Conservation (phyloP, 2,113 vertebrate species). For the Osmerus eperlanus region DNA sequence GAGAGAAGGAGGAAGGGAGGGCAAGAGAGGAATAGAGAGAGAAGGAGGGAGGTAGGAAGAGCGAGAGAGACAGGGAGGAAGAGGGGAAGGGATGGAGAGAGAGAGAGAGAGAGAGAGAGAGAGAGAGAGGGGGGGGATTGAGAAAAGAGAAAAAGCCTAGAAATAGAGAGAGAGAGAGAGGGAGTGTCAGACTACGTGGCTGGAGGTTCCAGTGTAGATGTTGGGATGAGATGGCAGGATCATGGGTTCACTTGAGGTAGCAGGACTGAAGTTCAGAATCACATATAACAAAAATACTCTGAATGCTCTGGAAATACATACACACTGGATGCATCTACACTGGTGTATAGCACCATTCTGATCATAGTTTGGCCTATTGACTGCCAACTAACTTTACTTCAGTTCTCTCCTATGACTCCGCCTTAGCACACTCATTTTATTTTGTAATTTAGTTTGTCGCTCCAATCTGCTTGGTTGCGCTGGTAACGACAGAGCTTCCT, state of each 20-base stretch:
- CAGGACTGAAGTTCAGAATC: no score
- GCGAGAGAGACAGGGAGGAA: conserved; percentile 36
- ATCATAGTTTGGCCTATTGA: conserved; percentile 31
- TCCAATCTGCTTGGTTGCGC: no score
- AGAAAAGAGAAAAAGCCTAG: no score
- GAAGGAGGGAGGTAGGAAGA: conserved; percentile 31
- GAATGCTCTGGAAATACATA: background rate
- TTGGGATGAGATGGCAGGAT: conserved; percentile 42
- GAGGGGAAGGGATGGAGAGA: background rate
- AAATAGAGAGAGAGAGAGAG: conserved; percentile 19
- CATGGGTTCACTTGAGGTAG: conserved; percentile 65
- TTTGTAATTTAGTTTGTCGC: no score
- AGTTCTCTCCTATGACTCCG: no score
- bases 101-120: background rate
- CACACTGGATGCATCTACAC: background rate
- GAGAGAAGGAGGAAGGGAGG: conserved; percentile 29
- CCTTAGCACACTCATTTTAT: no score
- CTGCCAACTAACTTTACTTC: background rate
- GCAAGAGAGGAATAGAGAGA: conserved; percentile 17
- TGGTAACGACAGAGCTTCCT: conserved; percentile 32
- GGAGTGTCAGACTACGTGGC: conserved; percentile 73
- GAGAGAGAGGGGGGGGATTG: no score
- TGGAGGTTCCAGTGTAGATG: conserved; percentile 54
- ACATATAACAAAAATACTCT: background rate
- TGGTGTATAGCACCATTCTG: conserved; percentile 24